Evolutionary conservation across 1,140 invertebrate genomes (phyloP).

Genomic region (Anthonomus grandis): DNA sequence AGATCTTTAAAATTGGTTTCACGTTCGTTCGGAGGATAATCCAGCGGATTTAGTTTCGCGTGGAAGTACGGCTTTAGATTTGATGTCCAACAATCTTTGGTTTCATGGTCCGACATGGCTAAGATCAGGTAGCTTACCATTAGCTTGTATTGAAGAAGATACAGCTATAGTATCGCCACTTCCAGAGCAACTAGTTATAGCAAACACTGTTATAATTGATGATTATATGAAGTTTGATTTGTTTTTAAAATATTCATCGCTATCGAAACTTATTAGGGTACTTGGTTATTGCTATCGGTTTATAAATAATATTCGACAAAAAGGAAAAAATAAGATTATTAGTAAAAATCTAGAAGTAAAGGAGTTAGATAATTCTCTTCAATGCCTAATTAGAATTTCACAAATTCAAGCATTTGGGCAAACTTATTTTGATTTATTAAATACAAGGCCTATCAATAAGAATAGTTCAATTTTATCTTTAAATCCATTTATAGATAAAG

Average conservation of each 20-base stretch:
- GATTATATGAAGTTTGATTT: background rate
- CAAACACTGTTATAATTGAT: background rate
- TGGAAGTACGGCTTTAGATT: background rate
- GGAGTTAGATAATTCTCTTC: slow-evolving; percentile 3
- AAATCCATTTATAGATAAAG: slow-evolving; percentile 31
- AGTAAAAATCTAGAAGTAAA: background rate
- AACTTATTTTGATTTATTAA: slow-evolving; percentile 12
- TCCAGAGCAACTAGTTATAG: background rate
- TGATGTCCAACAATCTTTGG: slow-evolving; percentile 18
- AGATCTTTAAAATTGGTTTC: background rate
- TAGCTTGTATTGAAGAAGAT: background rate
- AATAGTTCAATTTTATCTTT: slow-evolving; percentile 13
- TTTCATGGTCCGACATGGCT: slow-evolving; percentile 27
- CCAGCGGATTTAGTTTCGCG: slow-evolving; percentile 21
- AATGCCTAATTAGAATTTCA: background rate
- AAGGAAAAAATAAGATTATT: background rate
- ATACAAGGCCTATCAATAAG: background rate
- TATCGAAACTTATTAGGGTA: slow-evolving; percentile 9
- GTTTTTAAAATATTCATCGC: slow-evolving; percentile 7
- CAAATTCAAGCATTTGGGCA: slow-evolving; percentile 12
- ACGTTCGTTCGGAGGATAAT: slow-evolving; percentile 15
- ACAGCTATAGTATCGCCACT: background rate
- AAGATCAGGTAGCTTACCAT: background rate
- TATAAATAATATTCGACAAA: slow-evolving; percentile 13
- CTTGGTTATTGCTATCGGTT: slow-evolving; percentile 4